A percentile compares a stretch with the other conserved stretches of the same genome.
These are phyloP conservation scores for Scortum barcoo DNA, from an alignment of 2,113 vertebrate species.

Conservation along the genomic window DNA sequence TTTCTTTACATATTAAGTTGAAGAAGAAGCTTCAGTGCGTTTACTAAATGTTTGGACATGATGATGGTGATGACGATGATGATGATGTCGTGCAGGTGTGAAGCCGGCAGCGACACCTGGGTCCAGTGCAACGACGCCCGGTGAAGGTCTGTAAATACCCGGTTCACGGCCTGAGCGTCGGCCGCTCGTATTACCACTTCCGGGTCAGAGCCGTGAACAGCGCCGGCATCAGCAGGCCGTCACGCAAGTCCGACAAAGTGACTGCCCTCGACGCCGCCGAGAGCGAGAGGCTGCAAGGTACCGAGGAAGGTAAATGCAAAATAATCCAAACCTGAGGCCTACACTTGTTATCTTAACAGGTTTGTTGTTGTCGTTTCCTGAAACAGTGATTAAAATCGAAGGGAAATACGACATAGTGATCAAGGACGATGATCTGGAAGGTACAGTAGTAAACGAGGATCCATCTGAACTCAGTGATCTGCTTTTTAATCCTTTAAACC, in stretches of 20 bases:
- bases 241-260: conserved; percentile 89
- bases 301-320: conserved; percentile 77
- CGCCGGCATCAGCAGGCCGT: conserved; percentile 91
- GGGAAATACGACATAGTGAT: conserved; percentile 89
- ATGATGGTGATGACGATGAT: not conserved
- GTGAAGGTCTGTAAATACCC: conserved; percentile 95
- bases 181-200: conserved; percentile 92
- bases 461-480: conserved; percentile 18
- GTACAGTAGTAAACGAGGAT: conserved; percentile 74
- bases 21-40: not conserved
- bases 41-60: not conserved
- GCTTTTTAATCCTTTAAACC: conserved; percentile 14
- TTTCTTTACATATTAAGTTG: not conserved
- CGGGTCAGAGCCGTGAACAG: conserved; percentile 94
- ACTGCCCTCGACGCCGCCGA: conserved; percentile 89
- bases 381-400: conserved; percentile 89
- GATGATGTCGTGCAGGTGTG: conserved; percentile 83
- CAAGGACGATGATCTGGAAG: conserved; percentile 92
- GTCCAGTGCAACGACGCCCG: conserved; percentile 94
- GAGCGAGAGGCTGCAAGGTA: conserved; percentile 89
- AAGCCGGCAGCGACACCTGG: conserved; percentile 91
- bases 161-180: conserved; percentile 89
- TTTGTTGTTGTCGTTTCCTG: conserved; percentile 69
- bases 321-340: accelerated
- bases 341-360: not conserved